Percentiles rank a stretch among this genome's conserved stretches.
Evolutionary conservation across 2,113 vertebrate species (phyloP).

Genomic region (Nothocercus julius): DNA sequence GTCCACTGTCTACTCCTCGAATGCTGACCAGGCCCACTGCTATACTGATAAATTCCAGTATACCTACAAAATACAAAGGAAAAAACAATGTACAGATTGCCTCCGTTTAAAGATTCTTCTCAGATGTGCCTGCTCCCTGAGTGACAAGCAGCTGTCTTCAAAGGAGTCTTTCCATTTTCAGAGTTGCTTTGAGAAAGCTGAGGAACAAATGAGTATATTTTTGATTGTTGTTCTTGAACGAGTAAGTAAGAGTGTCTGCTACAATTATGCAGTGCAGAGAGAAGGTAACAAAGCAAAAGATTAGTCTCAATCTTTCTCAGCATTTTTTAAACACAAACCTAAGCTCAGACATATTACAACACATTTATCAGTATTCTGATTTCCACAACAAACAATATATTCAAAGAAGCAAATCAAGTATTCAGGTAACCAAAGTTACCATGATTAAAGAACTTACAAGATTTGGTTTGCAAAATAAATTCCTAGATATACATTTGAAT

Average conservation of each 20-base stretch:
- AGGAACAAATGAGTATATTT: neutral
- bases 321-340: neutral
- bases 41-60: slow-evolving; percentile 99
- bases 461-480: neutral
- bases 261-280: slow-evolving; percentile 9
- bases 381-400: neutral
- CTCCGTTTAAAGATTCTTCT: neutral
- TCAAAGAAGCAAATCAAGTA: neutral
- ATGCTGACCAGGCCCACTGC: slow-evolving; percentile 98
- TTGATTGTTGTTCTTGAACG: neutral
- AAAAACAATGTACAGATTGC: slow-evolving; percentile 21
- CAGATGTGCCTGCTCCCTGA: neutral
- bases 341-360: neutral
- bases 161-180: neutral
- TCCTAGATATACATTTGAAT: neutral
- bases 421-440: neutral
- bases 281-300: neutral
- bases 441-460: neutral
- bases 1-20: slow-evolving; percentile 96
- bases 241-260: neutral
- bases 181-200: neutral
- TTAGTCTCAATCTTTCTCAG: neutral
- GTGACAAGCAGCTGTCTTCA: neutral
- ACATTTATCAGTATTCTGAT: neutral
- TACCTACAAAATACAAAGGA: slow-evolving; percentile 80